phyloP scores from a whole-genome alignment of 30 jellyfish, hydroid and myxozoan genomes.

The Hydra vulgaris region DNA sequence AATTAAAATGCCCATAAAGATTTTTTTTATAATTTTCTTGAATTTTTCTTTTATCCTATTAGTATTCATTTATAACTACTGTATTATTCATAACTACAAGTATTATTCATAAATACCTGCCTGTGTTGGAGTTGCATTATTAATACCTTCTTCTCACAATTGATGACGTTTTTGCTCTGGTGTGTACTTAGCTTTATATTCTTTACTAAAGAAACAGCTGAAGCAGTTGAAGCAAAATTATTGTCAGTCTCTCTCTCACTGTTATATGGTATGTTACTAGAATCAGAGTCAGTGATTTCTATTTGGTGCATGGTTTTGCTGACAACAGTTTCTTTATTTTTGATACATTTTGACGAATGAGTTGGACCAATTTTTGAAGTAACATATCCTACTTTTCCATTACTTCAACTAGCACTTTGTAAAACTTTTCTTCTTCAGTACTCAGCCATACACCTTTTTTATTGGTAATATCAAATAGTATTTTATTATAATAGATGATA shows the following conservation, averaged over 20 bases:
- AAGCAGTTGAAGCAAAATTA: not conserved
- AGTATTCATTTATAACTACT: no score
- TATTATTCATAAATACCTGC: no score
- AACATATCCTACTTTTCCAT: not conserved
- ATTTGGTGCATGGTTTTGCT: not conserved
- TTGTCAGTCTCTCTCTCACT: not conserved
- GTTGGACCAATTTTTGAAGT: not conserved
- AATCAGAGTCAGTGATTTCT: not conserved
- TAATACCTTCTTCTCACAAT: not conserved
- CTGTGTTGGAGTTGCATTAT: not conserved
- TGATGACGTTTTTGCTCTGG: not conserved
- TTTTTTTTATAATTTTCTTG: no score
- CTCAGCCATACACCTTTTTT: not conserved
- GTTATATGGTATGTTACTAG: no score
- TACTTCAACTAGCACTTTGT: not conserved
- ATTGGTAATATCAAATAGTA: not conserved
- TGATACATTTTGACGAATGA: not conserved
- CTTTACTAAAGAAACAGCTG: not conserved
- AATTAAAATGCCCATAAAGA: not conserved
- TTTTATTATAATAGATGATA: not conserved
- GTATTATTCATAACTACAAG: no score
- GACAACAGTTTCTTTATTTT: not conserved
- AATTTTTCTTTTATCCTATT: no score
- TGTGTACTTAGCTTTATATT: not conserved
- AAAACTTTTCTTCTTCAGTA: not conserved